Base-by-base conservation (phyloP, 2,888 invertebrate species). In the Pyrrhosoma nymphula region DNA sequence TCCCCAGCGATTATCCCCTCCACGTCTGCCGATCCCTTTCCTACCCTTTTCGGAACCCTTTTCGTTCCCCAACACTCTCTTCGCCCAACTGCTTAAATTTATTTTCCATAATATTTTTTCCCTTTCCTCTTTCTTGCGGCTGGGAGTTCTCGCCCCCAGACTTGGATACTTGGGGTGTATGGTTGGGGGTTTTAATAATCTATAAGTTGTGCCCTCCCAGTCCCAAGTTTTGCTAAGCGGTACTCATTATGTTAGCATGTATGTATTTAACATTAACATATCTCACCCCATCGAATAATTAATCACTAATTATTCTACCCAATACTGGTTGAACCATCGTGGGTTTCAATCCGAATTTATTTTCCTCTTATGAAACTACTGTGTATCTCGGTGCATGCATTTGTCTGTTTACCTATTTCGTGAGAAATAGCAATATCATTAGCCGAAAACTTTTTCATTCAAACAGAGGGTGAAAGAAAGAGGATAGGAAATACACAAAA, bases 1-100 rank as follows among this genome's bases (percentile, higher is more conserved):
- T 69, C 93, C 93, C 93, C 47, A 93, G 47, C n/a, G 75, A 93
- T 93, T 93, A 69, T 82, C 82, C 82, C 82, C 69, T 93, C 69
- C 39, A 39, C n/a, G 39, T 23, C 35, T 56, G 18, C 23, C 91
- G 12, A 6, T 39, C 60, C n/a, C 55, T 89, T 60, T 8, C 60
- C 89, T n/a, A 8, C 89, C 56, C 60, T 60, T 39, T 56, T 89
- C 55, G 82, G 14, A 82, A 4, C 89, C 88, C 88, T 39, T 23
- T 47, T 39, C 88, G 18, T 47, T 63, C 26, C 93, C 35, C 35
- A 82, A 35, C 30, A 35, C 82, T 26, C 23, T 93, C 91, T 20
- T 10, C 26, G 26, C 26, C 60, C 63, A 60, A 20, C 91, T n/a
- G n/a, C n/a, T 69, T 35, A 60, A 55, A 93, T 93, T 93, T 93